Evolutionary conservation across 1,140 invertebrate species (phyloP).

Genomic region (Callitettix versicolor): DNA sequence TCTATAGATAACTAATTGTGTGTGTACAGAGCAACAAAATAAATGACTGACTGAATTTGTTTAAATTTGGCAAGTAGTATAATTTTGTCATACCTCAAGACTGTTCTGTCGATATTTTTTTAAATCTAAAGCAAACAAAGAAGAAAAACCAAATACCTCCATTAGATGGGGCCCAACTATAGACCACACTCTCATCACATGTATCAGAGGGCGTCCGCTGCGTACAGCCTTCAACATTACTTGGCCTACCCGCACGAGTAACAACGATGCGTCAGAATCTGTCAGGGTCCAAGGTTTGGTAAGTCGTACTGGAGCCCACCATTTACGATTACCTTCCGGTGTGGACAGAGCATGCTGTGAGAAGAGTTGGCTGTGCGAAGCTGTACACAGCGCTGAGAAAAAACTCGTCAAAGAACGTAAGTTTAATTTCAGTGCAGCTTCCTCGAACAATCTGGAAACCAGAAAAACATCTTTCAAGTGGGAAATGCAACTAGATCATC

Average conservation of each 20-base stretch:
- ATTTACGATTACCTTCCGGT: constrained; percentile 13
- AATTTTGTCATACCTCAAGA: too few species aligned
- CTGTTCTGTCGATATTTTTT: too few species aligned
- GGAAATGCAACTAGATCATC: too few species aligned
- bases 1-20: too few species aligned
- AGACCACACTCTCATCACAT: constrained; percentile 81
- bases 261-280: constrained; percentile 16
- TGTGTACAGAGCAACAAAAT: too few species aligned
- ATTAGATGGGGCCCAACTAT: constrained; percentile 83
- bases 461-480: too few species aligned
- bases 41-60: too few species aligned
- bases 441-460: constrained; percentile 53
- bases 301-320: constrained; percentile 5
- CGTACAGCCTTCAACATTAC: constrained; percentile 77
- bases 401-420: constrained; percentile 72
- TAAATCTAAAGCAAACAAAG: too few species aligned
- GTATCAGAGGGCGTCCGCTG: constrained; percentile 75
- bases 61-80: too few species aligned
- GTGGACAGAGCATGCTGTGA: constrained; percentile 21
- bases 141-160: constrained; percentile 55
- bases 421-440: constrained; percentile 78
- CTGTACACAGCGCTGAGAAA: constrained; percentile 64
- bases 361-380: constrained; percentile 68
- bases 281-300: constrained; percentile 4
- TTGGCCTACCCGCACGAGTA: constrained; percentile 73